These are phyloP conservation scores for Xanthia icteritia DNA, from an alignment of 2,888 invertebrate species.

Conservation along the genomic window DNA sequence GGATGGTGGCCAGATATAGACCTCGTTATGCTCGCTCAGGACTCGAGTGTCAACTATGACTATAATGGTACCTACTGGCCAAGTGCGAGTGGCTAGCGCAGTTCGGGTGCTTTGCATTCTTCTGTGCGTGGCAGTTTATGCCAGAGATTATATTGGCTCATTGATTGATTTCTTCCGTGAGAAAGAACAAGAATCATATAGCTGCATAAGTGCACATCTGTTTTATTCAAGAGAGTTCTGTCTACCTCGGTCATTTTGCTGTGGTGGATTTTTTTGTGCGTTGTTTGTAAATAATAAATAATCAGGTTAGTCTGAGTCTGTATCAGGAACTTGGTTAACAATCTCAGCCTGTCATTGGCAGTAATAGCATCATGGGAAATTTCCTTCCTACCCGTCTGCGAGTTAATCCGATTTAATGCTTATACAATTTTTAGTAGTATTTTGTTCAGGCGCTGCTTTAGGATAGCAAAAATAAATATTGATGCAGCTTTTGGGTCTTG, in stretches of 20 bases:
- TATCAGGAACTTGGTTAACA: constrained; percentile 38
- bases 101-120: constrained; percentile 15
- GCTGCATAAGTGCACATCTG: not conserved
- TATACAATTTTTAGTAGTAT: constrained; percentile 5
- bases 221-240: not conserved
- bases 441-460: not conserved
- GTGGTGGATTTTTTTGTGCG: not conserved
- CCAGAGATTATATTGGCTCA: constrained; percentile 39
- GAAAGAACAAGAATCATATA: constrained; percentile 8
- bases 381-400: constrained; percentile 29
- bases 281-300: constrained; percentile 7
- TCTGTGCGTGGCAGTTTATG: constrained; percentile 13
- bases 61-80: constrained; percentile 61
- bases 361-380: constrained; percentile 45
- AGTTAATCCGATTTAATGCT: constrained; percentile 35
- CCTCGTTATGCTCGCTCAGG: constrained; percentile 73
- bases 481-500: not conserved
- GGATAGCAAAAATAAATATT: not conserved
- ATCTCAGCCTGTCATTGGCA: constrained; percentile 23
- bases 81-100: constrained; percentile 40
- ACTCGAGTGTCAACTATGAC: constrained; percentile 68
- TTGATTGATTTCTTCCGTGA: constrained; percentile 52
- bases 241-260: not conserved
- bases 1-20: constrained; percentile 83
- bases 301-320: constrained; percentile 28